Percentiles rank a stretch among this genome's conserved stretches.
Evolutionary conservation across 1,140 invertebrate genomes (phyloP).

Genomic region (Cydia fagiglandana): DNA sequence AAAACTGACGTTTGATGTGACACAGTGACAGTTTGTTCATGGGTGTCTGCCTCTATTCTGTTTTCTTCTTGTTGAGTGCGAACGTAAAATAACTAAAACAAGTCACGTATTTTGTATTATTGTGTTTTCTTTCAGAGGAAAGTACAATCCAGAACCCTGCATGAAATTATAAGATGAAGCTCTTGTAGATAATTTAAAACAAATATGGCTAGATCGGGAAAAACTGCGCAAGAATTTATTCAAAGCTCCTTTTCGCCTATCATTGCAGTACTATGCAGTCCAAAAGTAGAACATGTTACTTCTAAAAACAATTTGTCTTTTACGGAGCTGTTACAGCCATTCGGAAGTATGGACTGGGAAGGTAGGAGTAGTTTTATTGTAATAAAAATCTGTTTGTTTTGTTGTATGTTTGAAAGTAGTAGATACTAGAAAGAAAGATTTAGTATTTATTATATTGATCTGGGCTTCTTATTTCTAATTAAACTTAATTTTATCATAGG

Average conservation of each 20-base stretch:
- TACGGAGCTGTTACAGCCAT: slow-evolving; percentile 94
- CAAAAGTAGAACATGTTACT: slow-evolving; percentile 89
- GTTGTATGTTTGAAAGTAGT: background rate
- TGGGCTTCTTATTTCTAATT: slow-evolving; percentile 23
- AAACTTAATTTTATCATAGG: slow-evolving; percentile 76
- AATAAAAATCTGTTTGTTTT: slow-evolving; percentile 18
- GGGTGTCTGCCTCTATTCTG: no score
- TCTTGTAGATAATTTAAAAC: background rate
- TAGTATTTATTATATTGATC: background rate
- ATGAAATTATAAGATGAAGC: background rate
- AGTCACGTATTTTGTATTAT: background rate
- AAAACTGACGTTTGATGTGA: no score
- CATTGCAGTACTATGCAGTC: slow-evolving; percentile 91
- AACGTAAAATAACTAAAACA: no score
- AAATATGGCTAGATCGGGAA: slow-evolving; percentile 82
- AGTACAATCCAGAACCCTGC: no score
- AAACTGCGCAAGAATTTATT: slow-evolving; percentile 91
- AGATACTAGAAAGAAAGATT: background rate
- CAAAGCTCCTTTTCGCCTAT: slow-evolving; percentile 93
- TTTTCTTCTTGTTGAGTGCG: no score
- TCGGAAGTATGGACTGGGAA: slow-evolving; percentile 75
- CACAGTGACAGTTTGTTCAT: no score
- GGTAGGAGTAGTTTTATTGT: slow-evolving; percentile 44
- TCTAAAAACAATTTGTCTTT: slow-evolving; percentile 95
- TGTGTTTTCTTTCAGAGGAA: slow-evolving; percentile 7